Evolutionary conservation across 2,797 vertebrate genomes (phyloP).

Genomic region (Pangasius djambal): DNA sequence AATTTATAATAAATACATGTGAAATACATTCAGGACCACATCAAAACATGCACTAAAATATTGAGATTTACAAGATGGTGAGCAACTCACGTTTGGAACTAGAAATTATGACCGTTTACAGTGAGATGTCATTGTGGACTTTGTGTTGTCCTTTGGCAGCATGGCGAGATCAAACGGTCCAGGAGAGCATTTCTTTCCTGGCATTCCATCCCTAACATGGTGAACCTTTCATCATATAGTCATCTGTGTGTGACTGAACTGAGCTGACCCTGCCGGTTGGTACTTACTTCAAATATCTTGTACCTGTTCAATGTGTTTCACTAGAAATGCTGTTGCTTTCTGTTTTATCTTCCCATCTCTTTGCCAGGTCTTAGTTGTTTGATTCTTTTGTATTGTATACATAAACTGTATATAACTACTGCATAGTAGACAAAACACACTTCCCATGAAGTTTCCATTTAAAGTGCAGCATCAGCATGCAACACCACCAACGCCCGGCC

Average conservation of each 20-base stretch:
- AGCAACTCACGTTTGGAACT: conserved; percentile 47
- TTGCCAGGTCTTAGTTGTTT: not conserved
- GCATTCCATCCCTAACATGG: conserved; percentile 66
- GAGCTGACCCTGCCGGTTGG: not conserved
- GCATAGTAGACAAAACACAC: conserved; percentile 32
- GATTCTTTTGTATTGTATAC: conserved; percentile 1
- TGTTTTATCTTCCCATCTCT: not conserved
- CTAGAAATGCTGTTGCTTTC: not conserved
- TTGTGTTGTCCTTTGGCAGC: conserved; percentile 38
- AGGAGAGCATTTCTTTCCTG: conserved; percentile 21
- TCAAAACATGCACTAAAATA: conserved; percentile 58
- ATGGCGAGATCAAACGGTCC: conserved; percentile 14
- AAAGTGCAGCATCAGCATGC: not conserved
- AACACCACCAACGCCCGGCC: not conserved
- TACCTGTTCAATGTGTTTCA: not conserved
- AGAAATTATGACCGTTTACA: conserved; percentile 68
- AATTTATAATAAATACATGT: conserved; percentile 58
- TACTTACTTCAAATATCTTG: not conserved
- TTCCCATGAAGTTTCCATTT: conserved; percentile 18
- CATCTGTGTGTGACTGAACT: conserved; percentile 12
- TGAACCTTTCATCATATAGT: conserved; percentile 53
- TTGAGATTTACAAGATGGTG: conserved; percentile 44
- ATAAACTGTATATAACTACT: conserved; percentile 33
- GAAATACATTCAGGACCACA: conserved; percentile 55
- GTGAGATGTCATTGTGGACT: conserved; percentile 44